phyloP scores from a whole-genome alignment of 2,888 invertebrate genomes.

The Cheiracanthium punctorium region DNA sequence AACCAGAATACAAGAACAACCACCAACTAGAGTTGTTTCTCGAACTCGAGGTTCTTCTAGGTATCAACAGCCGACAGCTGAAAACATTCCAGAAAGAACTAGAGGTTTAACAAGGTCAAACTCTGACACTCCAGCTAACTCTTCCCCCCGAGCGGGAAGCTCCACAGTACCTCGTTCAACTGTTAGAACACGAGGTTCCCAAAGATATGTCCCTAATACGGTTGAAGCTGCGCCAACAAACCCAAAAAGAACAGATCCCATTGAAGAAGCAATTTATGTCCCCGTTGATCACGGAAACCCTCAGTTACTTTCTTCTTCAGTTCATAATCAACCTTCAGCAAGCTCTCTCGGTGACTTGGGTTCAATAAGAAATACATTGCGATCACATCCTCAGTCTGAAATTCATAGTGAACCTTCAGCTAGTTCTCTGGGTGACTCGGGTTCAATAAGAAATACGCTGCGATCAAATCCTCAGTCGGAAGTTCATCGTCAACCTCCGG shows the following conservation, averaged over 20 bases:
- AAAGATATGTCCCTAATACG: not conserved
- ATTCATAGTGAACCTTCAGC: not conserved
- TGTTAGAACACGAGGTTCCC: not conserved
- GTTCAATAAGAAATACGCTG: no score
- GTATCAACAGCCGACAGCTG: not conserved
- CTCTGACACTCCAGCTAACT: not conserved
- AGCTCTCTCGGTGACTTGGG: no score
- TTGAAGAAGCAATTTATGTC: no score
- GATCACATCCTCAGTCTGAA: conserved; percentile 30
- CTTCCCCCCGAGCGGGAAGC: conserved; percentile 21
- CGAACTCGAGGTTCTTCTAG: conserved; percentile 8
- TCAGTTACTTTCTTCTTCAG: not conserved
- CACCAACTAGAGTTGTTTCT: not conserved
- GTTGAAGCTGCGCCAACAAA: not conserved
- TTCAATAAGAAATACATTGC: conserved; percentile 2
- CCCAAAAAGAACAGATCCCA: conserved; percentile 13
- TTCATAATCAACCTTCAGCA: not conserved
- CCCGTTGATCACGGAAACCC: no score
- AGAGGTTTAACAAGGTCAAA: conserved; percentile 10
- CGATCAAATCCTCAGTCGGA: no score
- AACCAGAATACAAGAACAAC: not conserved
- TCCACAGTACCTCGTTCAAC: not conserved
- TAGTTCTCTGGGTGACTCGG: no score
- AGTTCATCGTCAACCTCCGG: not conserved
- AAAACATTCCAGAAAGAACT: not conserved